Percentiles rank a stretch among this genome's conserved stretches.
Evolutionary conservation across 2,888 invertebrate genomes (phyloP).

Genomic region (Quadroppia sp.): DNA sequence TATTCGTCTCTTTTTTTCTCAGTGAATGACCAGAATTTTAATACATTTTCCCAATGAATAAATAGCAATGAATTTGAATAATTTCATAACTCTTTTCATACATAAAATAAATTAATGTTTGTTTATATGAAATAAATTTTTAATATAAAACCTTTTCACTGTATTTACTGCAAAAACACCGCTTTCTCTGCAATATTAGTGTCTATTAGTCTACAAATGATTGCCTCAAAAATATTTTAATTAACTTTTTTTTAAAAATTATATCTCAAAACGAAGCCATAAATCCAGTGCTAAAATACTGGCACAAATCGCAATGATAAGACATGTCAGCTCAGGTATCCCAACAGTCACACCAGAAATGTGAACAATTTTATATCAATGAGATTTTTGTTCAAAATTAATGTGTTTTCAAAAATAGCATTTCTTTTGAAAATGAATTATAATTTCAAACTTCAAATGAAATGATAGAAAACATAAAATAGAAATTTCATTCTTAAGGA

Average conservation of each 20-base stretch:
- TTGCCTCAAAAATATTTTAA: too few relatives aligned
- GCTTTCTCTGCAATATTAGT: background rate
- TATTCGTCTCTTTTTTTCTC: background rate
- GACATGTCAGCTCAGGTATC: background rate
- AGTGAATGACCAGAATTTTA: conserved; percentile 8
- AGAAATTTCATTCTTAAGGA: background rate
- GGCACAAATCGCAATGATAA: background rate
- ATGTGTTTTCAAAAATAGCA: background rate
- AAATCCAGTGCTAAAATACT: too few relatives aligned
- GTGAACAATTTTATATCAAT: background rate
- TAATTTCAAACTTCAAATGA: too few relatives aligned
- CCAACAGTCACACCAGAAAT: background rate
- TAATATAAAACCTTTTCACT: too few relatives aligned
- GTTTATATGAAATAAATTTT: too few relatives aligned
- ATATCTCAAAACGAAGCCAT: too few relatives aligned
- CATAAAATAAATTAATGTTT: conserved; percentile 5
- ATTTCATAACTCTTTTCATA: background rate
- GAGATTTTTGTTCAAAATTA: background rate
- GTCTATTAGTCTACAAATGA: too few relatives aligned
- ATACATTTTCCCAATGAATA: background rate
- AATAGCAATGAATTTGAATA: background rate
- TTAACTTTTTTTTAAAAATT: too few relatives aligned
- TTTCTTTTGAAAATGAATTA: background rate
- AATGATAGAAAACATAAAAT: background rate
- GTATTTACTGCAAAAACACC: background rate